Conservation (phyloP, 2,888 invertebrate species). For the Elysia crispata region DNA sequence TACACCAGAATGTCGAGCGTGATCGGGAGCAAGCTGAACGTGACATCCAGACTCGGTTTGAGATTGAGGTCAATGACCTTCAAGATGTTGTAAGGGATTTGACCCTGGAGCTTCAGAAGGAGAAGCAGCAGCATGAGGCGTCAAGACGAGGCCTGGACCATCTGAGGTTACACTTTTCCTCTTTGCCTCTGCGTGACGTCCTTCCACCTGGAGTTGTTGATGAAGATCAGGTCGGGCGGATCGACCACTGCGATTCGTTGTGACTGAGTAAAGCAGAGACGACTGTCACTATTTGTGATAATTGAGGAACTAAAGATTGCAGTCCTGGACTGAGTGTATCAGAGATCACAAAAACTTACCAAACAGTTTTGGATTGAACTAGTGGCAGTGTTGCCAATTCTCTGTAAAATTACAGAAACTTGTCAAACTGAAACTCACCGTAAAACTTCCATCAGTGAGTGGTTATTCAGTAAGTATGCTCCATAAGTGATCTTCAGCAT, state of each 20-base stretch:
- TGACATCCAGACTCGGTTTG: conserved; percentile 62
- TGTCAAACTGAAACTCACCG: too few relatives aligned
- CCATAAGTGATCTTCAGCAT: too few relatives aligned
- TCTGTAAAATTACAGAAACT: too few relatives aligned
- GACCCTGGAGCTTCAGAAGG: conserved; percentile 59
- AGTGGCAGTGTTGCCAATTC: too few relatives aligned
- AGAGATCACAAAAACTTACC: too few relatives aligned
- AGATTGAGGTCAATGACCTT: conserved; percentile 64
- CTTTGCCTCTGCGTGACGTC: conserved; percentile 62
- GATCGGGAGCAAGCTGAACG: conserved; percentile 63
- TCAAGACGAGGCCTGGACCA: conserved; percentile 70
- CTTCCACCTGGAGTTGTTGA: conserved; percentile 60
- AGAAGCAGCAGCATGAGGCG: conserved; percentile 59
- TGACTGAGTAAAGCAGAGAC: too few relatives aligned
- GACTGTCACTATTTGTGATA: too few relatives aligned
- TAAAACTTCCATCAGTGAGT: too few relatives aligned
- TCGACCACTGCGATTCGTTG: conserved; percentile 56
- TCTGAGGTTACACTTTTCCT: conserved; percentile 69
- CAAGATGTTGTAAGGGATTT: conserved; percentile 61
- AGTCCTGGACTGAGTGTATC: too few relatives aligned
- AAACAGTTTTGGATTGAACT: too few relatives aligned
- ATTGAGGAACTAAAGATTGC: too few relatives aligned
- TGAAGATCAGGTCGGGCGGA: conserved; percentile 58
- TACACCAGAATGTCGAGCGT: conserved; percentile 56
- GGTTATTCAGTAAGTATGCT: too few relatives aligned